A percentile compares a stretch with the other conserved stretches of the same genome.
Conservation (phyloP, 2,888 invertebrate genomes). For the Dinocampus coccinellae region DNA sequence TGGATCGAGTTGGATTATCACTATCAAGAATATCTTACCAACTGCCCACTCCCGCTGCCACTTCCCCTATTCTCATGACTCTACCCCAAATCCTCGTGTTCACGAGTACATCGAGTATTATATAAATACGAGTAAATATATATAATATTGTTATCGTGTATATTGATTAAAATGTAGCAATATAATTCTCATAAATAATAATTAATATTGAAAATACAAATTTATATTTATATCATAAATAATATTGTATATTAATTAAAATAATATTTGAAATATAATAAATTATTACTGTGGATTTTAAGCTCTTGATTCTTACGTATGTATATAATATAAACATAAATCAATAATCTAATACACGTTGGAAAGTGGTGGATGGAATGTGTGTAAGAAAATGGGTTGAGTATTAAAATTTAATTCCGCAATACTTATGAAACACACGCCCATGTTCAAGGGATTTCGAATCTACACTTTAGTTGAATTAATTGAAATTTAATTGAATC, state of each 20-base stretch:
- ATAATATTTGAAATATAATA: background rate
- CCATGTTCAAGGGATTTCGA: background rate
- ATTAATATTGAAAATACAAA: too few species aligned
- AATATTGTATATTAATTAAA: background rate
- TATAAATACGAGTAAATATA: background rate
- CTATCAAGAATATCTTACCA: slow-evolving; percentile 60
- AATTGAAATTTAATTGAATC: slow-evolving; percentile 66
- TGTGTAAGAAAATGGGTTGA: background rate
- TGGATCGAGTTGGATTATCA: slow-evolving; percentile 68
- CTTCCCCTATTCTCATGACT: too few species aligned
- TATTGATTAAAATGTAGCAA: slow-evolving; percentile 60
- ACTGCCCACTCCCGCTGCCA: slow-evolving; percentile 14
- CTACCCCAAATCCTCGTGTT: too few species aligned
- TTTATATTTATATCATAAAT: slow-evolving; percentile 39
- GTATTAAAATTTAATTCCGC: slow-evolving; percentile 63
- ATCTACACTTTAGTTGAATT: slow-evolving; percentile 51
- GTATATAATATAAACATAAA: slow-evolving; percentile 40
- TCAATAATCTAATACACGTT: slow-evolving; percentile 59
- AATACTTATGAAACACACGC: slow-evolving; percentile 50
- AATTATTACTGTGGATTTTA: background rate
- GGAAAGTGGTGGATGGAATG: slow-evolving; percentile 40
- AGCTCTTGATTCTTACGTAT: background rate
- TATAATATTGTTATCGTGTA: slow-evolving; percentile 20
- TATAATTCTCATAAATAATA: slow-evolving; percentile 32
- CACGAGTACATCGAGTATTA: background rate